Evolutionary conservation across 2,888 invertebrate genomes (phyloP).

Genomic region (Smittia sp.): DNA sequence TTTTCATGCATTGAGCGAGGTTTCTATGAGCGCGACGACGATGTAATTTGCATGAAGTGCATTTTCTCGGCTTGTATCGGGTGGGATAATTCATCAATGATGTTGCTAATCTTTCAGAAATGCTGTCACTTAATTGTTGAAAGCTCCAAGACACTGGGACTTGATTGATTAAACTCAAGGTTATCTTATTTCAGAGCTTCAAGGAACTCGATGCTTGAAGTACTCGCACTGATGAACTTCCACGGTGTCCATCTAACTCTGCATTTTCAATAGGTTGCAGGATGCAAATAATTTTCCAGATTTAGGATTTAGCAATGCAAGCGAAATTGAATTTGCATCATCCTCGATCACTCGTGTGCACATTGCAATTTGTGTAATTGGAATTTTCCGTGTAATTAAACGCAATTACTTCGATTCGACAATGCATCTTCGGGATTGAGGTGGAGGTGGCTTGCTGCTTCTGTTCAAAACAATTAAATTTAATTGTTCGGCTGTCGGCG

Average conservation of each 20-base stretch:
- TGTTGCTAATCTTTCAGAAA: too few relatives aligned
- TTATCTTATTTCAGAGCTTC: too few relatives aligned
- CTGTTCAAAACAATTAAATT: not conserved
- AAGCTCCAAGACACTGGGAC: too few relatives aligned
- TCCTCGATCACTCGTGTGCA: not conserved
- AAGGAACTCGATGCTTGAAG: too few relatives aligned
- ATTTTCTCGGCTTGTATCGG: not conserved
- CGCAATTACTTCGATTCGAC: conserved; percentile 35
- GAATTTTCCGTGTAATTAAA: conserved; percentile 40
- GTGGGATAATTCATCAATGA: not conserved
- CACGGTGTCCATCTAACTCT: too few relatives aligned
- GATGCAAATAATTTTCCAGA: not conserved
- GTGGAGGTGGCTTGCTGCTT: not conserved
- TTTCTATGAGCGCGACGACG: not conserved
- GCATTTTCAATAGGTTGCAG: not conserved
- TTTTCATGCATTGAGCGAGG: not conserved
- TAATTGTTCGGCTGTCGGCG: not conserved
- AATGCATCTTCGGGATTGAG: not conserved
- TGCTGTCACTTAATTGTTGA: too few relatives aligned
- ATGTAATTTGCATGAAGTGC: conserved; percentile 32
- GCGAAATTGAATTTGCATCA: conserved; percentile 33
- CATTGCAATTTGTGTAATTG: conserved; percentile 32
- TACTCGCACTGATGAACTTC: too few relatives aligned
- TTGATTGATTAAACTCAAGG: too few relatives aligned
- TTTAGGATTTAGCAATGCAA: not conserved